Evolutionary conservation across 2,797 vertebrate genomes (phyloP).

Genomic region (Enteromius trimaculatus): DNA sequence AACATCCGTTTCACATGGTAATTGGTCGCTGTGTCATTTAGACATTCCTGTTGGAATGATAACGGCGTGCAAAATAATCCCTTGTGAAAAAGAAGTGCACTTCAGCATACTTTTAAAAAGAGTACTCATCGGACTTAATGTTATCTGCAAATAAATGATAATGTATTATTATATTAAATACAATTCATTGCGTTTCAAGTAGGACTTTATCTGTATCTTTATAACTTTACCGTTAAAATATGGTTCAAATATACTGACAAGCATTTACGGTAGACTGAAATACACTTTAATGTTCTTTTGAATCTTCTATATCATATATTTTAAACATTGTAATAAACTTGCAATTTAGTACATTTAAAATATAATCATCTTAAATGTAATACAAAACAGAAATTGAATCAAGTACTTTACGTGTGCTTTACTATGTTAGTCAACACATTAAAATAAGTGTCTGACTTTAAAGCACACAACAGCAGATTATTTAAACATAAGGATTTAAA

Average conservation of each 20-base stretch:
- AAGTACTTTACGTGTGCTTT: neutral
- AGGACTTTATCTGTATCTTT: neutral
- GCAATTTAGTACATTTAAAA: conserved; percentile 1
- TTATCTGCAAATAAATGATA: neutral
- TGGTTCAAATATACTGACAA: neutral
- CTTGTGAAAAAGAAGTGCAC: conserved; percentile 28
- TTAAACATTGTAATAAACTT: neutral
- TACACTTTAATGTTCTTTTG: neutral
- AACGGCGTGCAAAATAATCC: neutral
- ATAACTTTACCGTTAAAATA: neutral
- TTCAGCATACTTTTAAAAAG: neutral
- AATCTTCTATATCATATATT: neutral
- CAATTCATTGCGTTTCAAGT: neutral
- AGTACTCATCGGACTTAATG: neutral
- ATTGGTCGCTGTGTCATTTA: neutral
- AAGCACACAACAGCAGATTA: neutral
- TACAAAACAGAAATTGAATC: neutral
- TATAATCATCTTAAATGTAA: neutral
- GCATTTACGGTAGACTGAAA: neutral
- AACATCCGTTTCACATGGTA: neutral
- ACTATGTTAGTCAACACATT: neutral
- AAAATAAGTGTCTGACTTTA: neutral
- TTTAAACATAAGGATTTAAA: neutral
- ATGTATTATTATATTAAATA: neutral
- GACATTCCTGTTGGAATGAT: conserved; percentile 14